phyloP scores from a whole-genome alignment of 2,797 vertebrate genomes.

The Xerus rutilus region DNA sequence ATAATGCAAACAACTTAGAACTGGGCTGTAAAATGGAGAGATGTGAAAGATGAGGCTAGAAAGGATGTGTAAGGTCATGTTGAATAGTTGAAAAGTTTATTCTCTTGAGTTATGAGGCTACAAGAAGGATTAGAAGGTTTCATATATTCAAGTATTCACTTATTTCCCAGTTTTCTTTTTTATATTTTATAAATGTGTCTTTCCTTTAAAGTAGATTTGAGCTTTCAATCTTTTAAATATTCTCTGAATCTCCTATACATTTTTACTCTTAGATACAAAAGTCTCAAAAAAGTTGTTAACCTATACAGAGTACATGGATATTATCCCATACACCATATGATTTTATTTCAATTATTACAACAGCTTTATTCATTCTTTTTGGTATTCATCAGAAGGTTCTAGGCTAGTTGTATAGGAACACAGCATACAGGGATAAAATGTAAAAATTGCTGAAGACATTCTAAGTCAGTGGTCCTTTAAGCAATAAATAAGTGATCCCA shows the following conservation, averaged over 20 bases:
- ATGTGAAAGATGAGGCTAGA: neutral
- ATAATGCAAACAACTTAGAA: neutral
- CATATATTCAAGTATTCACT: conserved; percentile 18
- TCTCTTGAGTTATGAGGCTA: neutral
- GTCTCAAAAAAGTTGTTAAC: neutral
- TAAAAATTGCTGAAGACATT: neutral
- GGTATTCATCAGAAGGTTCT: conserved; percentile 2
- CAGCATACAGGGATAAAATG: conserved; percentile 35
- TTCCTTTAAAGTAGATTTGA: conserved; percentile 43
- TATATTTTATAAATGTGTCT: neutral
- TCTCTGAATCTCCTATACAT: neutral
- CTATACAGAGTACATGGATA: neutral
- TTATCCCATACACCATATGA: neutral
- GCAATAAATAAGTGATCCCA: conserved; percentile 12
- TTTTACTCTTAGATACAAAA: conserved; percentile 44
- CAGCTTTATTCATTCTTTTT: conserved; percentile 39
- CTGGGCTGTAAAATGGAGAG: neutral
- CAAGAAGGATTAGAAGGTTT: neutral
- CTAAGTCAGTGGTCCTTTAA: conserved; percentile 17
- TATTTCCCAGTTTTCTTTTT: neutral
- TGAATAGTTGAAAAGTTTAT: neutral
- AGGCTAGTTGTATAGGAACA: conserved; percentile 15
- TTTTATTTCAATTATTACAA: conserved; percentile 55
- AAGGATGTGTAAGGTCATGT: neutral
- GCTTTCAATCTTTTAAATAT: conserved; percentile 28